Evolutionary conservation across 2,113 vertebrate genomes (phyloP).

Genomic region (Tretioscincus oriximinensis): DNA sequence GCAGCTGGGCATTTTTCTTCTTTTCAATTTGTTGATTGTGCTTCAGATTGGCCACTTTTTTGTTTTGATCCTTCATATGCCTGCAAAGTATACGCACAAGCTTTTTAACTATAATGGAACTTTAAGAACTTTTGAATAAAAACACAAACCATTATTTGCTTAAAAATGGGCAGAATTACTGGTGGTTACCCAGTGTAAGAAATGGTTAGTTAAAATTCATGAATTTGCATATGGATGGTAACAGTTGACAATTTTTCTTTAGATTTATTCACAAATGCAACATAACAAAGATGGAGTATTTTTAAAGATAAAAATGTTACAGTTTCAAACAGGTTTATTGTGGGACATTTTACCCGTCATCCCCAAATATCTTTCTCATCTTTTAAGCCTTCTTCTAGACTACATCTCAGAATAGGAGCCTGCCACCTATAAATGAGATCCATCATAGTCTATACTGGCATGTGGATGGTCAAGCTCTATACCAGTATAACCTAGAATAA

Average conservation of each 20-base stretch:
- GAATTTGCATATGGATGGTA: neutral
- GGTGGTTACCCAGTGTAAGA: neutral
- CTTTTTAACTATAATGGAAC: slow-evolving; percentile 16
- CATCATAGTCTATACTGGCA: no score
- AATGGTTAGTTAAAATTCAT: neutral
- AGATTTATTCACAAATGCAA: neutral
- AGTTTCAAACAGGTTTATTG: neutral
- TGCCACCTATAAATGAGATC: no score
- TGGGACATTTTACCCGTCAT: neutral
- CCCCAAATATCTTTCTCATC: neutral
- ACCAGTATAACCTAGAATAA: no score
- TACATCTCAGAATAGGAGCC: no score
- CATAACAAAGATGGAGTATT: neutral
- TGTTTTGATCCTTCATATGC: slow-evolving; percentile 90
- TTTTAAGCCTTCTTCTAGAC: neutral
- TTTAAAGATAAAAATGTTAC: neutral
- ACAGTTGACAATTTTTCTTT: neutral
- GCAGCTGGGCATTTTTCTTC: slow-evolving; percentile 82
- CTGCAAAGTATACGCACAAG: slow-evolving; percentile 72
- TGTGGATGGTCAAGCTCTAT: no score
- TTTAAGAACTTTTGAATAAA: neutral
- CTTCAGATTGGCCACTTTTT: slow-evolving; percentile 90
- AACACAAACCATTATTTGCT: fast-evolving
- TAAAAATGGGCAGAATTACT: neutral
- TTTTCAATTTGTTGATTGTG: slow-evolving; percentile 86